phyloP scores from a whole-genome alignment of 2,797 vertebrate species.

The Pogonophryne albipinna region DNA sequence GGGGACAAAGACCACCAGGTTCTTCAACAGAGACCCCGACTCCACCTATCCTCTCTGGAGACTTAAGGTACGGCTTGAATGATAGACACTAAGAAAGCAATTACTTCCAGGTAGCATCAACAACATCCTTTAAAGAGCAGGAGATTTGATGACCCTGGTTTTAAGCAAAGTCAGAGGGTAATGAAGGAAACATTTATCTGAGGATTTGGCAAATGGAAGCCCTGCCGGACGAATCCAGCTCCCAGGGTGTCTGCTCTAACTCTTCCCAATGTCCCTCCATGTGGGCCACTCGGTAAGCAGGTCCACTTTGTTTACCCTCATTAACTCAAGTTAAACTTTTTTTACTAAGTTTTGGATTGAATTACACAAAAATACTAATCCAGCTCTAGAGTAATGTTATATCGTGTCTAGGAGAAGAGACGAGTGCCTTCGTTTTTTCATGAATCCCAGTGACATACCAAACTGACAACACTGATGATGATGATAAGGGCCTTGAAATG shows the following conservation, averaged over 20 bases:
- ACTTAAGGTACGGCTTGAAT: slow-evolving; percentile 90
- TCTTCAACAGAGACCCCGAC: slow-evolving; percentile 99
- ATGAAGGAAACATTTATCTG: slow-evolving; percentile 67
- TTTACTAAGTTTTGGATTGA: slow-evolving; percentile 15
- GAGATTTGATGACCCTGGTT: too few species aligned
- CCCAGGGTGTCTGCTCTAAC: slow-evolving; percentile 21
- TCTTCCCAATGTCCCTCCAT: slow-evolving; percentile 36
- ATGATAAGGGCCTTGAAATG: slow-evolving; percentile 10
- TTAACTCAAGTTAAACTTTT: slow-evolving; percentile 52
- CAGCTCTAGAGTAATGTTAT: background rate
- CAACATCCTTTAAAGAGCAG: slow-evolving; percentile 1
- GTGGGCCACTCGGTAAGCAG: slow-evolving; percentile 58
- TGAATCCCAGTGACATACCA: slow-evolving; percentile 23
- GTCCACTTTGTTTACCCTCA: slow-evolving; percentile 2
- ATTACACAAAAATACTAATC: slow-evolving; percentile 30
- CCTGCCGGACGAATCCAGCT: slow-evolving; percentile 48
- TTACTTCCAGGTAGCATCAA: background rate
- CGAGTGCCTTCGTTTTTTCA: background rate
- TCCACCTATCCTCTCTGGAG: slow-evolving; percentile 98
- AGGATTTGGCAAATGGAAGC: slow-evolving; percentile 63
- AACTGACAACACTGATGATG: slow-evolving; percentile 17
- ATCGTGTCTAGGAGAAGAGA: background rate
- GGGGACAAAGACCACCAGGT: slow-evolving; percentile 98
- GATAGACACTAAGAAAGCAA: slow-evolving; percentile 17
- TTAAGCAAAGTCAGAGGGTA: slow-evolving; percentile 47